Percentiles rank a stretch among this genome's conserved stretches.
phyloP scores from a whole-genome alignment of 2,888 invertebrate species.

The Macrophya annulata region DNA sequence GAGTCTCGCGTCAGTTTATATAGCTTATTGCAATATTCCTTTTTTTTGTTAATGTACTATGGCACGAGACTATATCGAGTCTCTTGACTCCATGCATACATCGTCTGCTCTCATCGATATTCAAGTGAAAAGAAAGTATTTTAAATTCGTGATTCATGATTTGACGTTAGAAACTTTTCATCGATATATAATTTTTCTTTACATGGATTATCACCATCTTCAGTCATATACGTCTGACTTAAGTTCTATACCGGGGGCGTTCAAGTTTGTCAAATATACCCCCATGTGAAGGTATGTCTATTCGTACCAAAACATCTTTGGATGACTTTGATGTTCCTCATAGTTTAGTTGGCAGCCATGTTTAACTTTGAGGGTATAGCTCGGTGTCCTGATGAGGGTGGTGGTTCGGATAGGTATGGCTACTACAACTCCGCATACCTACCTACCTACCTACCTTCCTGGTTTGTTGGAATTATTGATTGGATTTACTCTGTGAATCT shows the following conservation, averaged over 20 bases:
- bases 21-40: too few relatives aligned
- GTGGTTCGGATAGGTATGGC: slow-evolving; percentile 34
- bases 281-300: background rate
- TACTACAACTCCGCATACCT: slow-evolving; percentile 33
- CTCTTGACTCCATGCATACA: too few relatives aligned
- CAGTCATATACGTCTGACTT: slow-evolving; percentile 5
- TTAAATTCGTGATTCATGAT: background rate
- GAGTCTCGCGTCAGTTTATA: too few relatives aligned
- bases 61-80: too few relatives aligned
- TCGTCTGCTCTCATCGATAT: too few relatives aligned
- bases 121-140: too few relatives aligned
- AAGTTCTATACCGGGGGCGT: background rate
- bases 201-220: background rate
- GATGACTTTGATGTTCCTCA: slow-evolving; percentile 42
- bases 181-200: background rate
- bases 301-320: slow-evolving; percentile 29
- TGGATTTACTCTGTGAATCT: slow-evolving; percentile 55
- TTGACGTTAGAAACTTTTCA: background rate
- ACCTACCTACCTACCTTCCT: slow-evolving; percentile 19
- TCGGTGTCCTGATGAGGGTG: slow-evolving; percentile 47
- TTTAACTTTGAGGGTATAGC: slow-evolving; percentile 41
- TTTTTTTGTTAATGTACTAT: too few relatives aligned
- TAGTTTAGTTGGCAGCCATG: slow-evolving; percentile 36
- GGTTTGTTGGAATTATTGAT: slow-evolving; percentile 55
- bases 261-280: background rate